Percentiles rank a stretch among this genome's conserved stretches.
phyloP scores from a whole-genome alignment of 30 jellyfish, hydroid and myxozoan genomes.

The Aurelia aurita complex sp. Pacific region DNA sequence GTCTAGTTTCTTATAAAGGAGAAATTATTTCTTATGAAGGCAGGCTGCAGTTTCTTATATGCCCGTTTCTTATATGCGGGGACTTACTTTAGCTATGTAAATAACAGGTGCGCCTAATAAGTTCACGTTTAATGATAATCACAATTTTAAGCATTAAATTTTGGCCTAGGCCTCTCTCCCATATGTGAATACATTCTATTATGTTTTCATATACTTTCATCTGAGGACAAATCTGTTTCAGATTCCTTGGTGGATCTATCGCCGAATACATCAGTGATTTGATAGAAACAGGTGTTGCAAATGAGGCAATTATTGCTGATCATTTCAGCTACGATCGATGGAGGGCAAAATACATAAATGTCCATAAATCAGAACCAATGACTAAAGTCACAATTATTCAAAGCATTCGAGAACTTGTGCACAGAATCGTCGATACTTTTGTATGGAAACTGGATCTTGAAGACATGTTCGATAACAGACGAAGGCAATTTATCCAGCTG shows the following conservation, averaged over 20 bases:
- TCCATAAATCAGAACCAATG: neutral
- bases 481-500: slow-evolving; percentile 76
- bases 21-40: no score
- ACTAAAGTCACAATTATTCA: slow-evolving; percentile 45
- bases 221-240: neutral
- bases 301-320: slow-evolving; percentile 23
- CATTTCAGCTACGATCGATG: slow-evolving; percentile 75
- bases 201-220: no score
- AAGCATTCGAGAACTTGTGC: neutral
- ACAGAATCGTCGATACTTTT: neutral
- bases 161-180: no score
- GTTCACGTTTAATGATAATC: no score
- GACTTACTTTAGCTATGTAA: no score
- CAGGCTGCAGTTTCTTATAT: no score
- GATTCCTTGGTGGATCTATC: slow-evolving; percentile 75
- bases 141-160: no score
- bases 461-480: slow-evolving; percentile 17
- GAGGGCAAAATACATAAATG: slow-evolving; percentile 11
- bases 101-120: no score
- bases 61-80: no score
- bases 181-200: no score
- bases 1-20: no score
- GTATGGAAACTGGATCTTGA: slow-evolving; percentile 38
- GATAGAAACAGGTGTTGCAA: slow-evolving; percentile 37
- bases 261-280: slow-evolving; percentile 57